Conservation (phyloP, 2,113 vertebrate genomes). For the Tachycineta bicolor region DNA sequence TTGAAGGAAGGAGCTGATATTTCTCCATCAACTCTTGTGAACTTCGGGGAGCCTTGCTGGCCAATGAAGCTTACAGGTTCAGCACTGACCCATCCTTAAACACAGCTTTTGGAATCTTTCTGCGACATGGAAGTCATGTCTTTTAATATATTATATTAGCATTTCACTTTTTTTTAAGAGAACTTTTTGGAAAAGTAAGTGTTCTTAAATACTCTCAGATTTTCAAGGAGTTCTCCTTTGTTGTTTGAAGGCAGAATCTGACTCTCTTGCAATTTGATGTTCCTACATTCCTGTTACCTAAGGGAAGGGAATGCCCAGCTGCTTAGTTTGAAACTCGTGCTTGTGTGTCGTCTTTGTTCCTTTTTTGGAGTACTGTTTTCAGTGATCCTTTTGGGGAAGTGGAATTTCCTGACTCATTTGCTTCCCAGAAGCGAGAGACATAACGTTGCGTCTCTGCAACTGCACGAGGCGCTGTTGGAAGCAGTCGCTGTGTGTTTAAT, state of each 20-base stretch:
- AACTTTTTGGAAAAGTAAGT: neutral
- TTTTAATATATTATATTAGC: neutral
- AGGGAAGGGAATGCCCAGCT: neutral
- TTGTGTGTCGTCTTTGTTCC: neutral
- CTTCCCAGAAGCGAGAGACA: neutral
- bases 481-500: neutral
- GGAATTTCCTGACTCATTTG: neutral
- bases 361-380: neutral
- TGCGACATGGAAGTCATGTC: neutral
- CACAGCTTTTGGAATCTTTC: neutral
- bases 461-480: accelerated
- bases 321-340: neutral
- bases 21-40: neutral
- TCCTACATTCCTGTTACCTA: neutral
- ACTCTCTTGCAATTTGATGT: neutral
- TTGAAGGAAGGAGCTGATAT: neutral
- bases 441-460: too few relatives aligned
- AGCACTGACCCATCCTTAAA: neutral
- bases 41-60: neutral
- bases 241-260: neutral
- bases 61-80: neutral
- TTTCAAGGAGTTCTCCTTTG: neutral
- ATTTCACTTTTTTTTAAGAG: neutral
- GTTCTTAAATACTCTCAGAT: neutral
- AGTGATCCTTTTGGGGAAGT: neutral